These are phyloP conservation scores for Eurosta solidaginis DNA, from an alignment of 1,140 invertebrate species.

Conservation along the genomic window DNA sequence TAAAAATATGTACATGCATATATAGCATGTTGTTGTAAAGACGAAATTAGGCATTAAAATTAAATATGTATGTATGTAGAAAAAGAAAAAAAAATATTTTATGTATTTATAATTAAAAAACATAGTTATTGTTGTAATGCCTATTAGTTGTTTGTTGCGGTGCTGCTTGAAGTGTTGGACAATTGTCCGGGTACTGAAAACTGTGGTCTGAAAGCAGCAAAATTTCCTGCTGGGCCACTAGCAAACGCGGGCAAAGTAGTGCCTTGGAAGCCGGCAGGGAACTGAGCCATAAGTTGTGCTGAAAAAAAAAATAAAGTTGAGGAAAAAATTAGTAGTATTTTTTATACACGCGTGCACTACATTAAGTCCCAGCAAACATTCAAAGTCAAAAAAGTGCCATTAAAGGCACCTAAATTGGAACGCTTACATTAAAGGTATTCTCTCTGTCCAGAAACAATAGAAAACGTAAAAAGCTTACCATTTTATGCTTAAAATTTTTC, in stretches of 20 bases:
- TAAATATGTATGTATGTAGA: no score
- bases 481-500: no score
- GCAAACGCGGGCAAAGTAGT: conserved; percentile 72
- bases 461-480: no score
- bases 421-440: no score
- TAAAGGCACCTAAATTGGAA: no score
- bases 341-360: neutral
- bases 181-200: conserved; percentile 84
- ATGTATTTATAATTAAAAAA: neutral
- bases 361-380: no score
- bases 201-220: conserved; percentile 86
- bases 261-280: conserved; percentile 77
- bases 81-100: neutral
- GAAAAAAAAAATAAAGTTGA: conserved; percentile 40
- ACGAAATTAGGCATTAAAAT: neutral
- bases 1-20: neutral
- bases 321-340: neutral
- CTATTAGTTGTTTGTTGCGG: neutral
- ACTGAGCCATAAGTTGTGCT: conserved; percentile 76
- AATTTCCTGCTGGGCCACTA: conserved; percentile 77
- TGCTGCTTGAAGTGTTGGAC: conserved; percentile 42
- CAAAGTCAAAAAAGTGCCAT: no score
- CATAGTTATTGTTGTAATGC: neutral
- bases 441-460: no score
- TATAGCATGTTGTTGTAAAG: neutral